These are phyloP conservation scores for Prunella strophiata DNA, from an alignment of 2,797 vertebrate genomes.

Conservation along the genomic window DNA sequence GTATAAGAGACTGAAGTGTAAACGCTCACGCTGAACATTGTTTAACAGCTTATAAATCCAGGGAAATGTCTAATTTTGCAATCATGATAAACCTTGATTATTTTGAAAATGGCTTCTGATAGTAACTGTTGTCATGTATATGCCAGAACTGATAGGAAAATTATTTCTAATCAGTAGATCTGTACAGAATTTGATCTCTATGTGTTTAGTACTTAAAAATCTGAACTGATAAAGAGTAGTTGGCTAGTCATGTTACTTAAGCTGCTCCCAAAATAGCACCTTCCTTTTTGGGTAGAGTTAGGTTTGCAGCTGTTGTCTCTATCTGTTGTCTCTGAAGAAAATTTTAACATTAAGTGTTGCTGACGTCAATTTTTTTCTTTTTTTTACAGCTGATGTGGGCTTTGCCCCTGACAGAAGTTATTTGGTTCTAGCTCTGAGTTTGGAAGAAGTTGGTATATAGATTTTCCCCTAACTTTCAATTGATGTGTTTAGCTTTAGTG, in stretches of 20 bases:
- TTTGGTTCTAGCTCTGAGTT: slow-evolving; percentile 77
- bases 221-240: slow-evolving; percentile 72
- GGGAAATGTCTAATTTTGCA: background rate
- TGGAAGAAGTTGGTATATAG: slow-evolving; percentile 77
- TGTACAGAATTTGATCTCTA: background rate
- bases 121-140: background rate
- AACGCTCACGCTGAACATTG: background rate
- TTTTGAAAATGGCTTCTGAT: slow-evolving; percentile 9
- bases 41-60: background rate
- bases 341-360: slow-evolving; percentile 77
- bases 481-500: slow-evolving; percentile 75
- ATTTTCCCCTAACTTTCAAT: slow-evolving; percentile 74
- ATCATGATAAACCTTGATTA: background rate
- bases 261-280: slow-evolving; percentile 76
- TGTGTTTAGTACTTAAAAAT: slow-evolving; percentile 44
- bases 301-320: slow-evolving; percentile 77
- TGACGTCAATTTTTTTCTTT: slow-evolving; percentile 75
- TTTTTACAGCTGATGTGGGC: slow-evolving; percentile 72
- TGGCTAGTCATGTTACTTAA: slow-evolving; percentile 77
- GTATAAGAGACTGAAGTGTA: background rate
- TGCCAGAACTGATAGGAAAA: background rate
- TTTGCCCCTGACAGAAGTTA: slow-evolving; percentile 75
- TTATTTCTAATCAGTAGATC: background rate
- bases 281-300: slow-evolving; percentile 75
- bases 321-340: slow-evolving; percentile 76